Percentiles rank a stretch among this genome's conserved stretches.
phyloP scores from a whole-genome alignment of 2,113 vertebrate species.

The Etheostoma cragini region DNA sequence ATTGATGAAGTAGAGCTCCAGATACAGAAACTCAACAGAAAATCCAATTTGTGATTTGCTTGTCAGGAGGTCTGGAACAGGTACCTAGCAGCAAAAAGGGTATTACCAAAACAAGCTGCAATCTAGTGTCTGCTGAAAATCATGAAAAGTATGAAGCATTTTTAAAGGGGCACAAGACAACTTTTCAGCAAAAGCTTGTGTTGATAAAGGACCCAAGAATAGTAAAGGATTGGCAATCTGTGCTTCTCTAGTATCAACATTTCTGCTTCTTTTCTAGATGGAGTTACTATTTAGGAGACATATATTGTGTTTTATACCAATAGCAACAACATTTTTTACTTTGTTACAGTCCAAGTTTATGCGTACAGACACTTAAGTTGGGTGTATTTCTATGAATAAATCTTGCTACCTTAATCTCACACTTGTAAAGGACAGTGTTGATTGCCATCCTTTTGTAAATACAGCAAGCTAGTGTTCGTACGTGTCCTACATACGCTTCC shows the following conservation, averaged over 20 bases:
- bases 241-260: background rate
- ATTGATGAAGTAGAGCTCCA: background rate
- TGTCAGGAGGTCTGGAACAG: slow-evolving; percentile 1
- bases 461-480: background rate
- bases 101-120: background rate
- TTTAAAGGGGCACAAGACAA: background rate
- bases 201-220: background rate
- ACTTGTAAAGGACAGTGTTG: background rate
- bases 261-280: background rate
- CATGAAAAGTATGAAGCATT: background rate
- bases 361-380: background rate
- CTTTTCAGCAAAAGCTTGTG: background rate
- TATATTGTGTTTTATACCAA: background rate
- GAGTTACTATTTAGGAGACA: background rate
- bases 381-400: background rate
- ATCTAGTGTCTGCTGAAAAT: background rate
- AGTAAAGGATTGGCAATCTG: background rate
- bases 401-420: background rate
- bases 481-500: background rate
- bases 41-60: background rate
- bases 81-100: background rate
- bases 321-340: background rate
- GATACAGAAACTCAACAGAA: background rate
- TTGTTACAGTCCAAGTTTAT: background rate
- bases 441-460: background rate